A percentile compares a stretch with the other conserved stretches of the same genome.
Evolutionary conservation across 2,113 vertebrate genomes (phyloP).

Genomic region (Acinonyx jubatus): DNA sequence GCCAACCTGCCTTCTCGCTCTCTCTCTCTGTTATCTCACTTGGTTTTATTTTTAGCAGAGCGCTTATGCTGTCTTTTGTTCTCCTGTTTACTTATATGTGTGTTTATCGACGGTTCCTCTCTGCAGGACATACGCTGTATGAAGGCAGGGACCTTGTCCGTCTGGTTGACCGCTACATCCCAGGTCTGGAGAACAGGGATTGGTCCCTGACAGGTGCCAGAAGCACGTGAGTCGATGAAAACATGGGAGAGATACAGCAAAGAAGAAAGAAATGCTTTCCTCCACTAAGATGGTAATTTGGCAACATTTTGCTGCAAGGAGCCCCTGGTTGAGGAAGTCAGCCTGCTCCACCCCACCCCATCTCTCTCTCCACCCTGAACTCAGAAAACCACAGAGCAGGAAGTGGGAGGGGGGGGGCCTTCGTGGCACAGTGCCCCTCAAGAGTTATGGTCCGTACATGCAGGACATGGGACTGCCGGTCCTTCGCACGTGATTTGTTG

Average conservation of each 20-base stretch:
- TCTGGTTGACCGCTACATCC: no score
- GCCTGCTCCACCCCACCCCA: no score
- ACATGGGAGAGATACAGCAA: not conserved
- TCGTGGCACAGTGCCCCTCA: not conserved
- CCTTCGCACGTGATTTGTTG: no score
- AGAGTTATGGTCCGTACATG: not conserved
- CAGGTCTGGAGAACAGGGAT: not conserved
- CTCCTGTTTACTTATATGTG: not conserved
- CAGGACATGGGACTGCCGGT: fast-evolving
- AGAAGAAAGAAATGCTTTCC: not conserved
- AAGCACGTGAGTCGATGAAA: not conserved
- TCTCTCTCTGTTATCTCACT: not conserved
- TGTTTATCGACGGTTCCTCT: not conserved
- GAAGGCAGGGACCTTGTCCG: not conserved
- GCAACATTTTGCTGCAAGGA: not conserved
- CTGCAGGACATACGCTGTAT: fast-evolving
- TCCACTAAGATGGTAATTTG: not conserved
- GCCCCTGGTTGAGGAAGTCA: not conserved
- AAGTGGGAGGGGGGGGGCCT: not conserved
- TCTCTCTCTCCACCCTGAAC: not conserved
- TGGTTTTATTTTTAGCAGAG: not conserved
- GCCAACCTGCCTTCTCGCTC: not conserved
- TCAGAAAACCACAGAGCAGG: not conserved
- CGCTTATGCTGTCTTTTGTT: not conserved
- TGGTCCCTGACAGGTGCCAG: not conserved